Evolutionary conservation across 2,888 invertebrate species (phyloP), one percentile per base, ranked within the genome.

Genomic region (Caenorhabditis virilis): DNA sequence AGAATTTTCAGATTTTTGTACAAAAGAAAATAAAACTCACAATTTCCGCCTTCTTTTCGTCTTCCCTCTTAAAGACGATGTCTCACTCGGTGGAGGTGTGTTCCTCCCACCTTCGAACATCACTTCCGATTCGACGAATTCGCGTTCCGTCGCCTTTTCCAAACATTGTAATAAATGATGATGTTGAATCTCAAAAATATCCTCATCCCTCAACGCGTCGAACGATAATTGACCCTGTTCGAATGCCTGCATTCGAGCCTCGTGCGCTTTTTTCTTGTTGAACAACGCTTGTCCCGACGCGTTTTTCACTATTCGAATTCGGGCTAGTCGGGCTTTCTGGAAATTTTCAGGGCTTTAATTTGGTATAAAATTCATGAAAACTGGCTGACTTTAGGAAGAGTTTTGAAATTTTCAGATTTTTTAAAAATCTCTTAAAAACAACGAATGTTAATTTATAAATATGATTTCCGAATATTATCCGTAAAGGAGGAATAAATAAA

Each of bases 271-370:
- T 89, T 98, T 98, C 88, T 95, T 95, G 84, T 90, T 92, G 76
- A 97, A 93, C 85, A 98, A 95, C 2, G 97, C 97, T 4, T 95
- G 97, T 4, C 97, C 95, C 18, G 94, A 95, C 2, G 97, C 97
- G 53, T 95, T 97, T 85, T 98, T 98, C 54, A 97, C 97, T 84
- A 98, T 95, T 65, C 95, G 90, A 83, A 98, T 98, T 68, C 98
- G 90, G 33, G 97, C 95, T 85, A 97, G 88, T 58, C 98, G 90
- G 27, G 98, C 97, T 92, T 97, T 97, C 98, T 98, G 89, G 42
- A 89, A 89, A 20, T n/a, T n/a, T n/a, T n/a, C n/a, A n/a, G n/a
- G n/a, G n/a, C n/a, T n/a, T n/a, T n/a, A n/a, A n/a, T n/a, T n/a
- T n/a, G n/a, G n/a, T n/a, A n/a, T n/a, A n/a, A n/a, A n/a, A n/a